Percentiles rank a stretch among this genome's conserved stretches.
Evolutionary conservation across 2,888 invertebrate species (phyloP).

Genomic region (Sphaerophoria taeniata): DNA sequence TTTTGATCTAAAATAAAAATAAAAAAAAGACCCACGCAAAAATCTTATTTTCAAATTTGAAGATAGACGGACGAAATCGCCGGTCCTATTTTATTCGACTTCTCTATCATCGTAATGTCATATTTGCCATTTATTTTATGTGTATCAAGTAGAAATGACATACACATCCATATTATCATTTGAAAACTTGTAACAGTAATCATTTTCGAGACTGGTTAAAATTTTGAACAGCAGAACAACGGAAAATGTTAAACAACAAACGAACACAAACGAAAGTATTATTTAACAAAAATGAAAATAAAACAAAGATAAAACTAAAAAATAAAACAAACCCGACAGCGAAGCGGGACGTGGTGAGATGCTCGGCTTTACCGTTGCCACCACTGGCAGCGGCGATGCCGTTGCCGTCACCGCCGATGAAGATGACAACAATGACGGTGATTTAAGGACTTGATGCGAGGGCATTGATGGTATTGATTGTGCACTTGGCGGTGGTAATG

Average conservation of each 20-base stretch:
- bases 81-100: too few species aligned
- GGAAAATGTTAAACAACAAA: conserved; percentile 74
- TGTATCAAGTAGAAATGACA: too few species aligned
- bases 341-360: conserved; percentile 83
- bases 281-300: conserved; percentile 69
- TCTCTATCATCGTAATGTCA: too few species aligned
- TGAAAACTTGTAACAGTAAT: conserved; percentile 15
- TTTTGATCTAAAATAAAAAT: too few species aligned
- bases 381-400: conserved; percentile 67
- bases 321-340: conserved; percentile 82
- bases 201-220: conserved; percentile 53
- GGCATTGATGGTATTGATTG: conserved; percentile 65
- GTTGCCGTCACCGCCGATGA: conserved; percentile 68
- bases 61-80: too few species aligned
- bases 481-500: conserved; percentile 58
- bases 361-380: conserved; percentile 80
- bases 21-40: too few species aligned
- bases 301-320: conserved; percentile 77
- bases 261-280: conserved; percentile 47
- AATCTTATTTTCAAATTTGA: too few species aligned
- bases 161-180: not conserved
- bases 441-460: conserved; percentile 70
- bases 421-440: conserved; percentile 63
- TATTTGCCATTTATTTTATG: too few species aligned
- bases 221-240: conserved; percentile 61